These are phyloP conservation scores for Tridacna crocea DNA, from an alignment of 2,888 invertebrate genomes.

Conservation along the genomic window DNA sequence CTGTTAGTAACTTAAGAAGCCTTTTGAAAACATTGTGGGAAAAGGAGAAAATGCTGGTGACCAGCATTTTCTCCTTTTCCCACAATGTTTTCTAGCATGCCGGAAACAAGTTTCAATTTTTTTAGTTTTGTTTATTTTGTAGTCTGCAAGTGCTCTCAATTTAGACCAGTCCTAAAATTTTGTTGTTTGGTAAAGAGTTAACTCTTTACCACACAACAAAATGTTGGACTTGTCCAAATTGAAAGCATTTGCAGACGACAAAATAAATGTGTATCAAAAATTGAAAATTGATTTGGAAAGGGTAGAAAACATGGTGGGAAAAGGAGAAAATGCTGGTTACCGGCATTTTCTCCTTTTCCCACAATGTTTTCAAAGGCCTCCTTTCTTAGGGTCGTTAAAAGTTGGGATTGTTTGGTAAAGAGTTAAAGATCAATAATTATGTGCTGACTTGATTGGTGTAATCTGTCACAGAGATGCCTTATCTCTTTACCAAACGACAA, in stretches of 20 bases:
- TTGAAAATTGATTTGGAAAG: background rate
- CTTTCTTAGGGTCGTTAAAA: no score
- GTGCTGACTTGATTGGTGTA: no score
- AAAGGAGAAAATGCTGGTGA: background rate
- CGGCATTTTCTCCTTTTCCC: background rate
- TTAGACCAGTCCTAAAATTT: background rate
- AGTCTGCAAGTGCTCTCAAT: background rate
- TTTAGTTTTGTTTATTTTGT: background rate
- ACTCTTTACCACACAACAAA: background rate
- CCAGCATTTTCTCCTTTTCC: constrained; percentile 7
- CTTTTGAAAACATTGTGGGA: background rate
- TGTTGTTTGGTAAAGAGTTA: background rate
- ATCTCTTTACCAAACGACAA: no score
- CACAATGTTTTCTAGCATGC: background rate
- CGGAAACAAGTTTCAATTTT: background rate
- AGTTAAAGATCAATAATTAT: no score
- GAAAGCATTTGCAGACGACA: background rate
- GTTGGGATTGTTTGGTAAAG: no score
- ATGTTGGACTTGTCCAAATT: background rate
- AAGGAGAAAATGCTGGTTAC: background rate
- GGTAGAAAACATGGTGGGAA: background rate
- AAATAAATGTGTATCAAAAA: no score
- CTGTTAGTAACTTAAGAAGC: no score
- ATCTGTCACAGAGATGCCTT: no score
- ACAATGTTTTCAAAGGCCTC: background rate